These are phyloP conservation scores for Aricia agestis DNA, from an alignment of 1,140 invertebrate genomes.

Conservation along the genomic window DNA sequence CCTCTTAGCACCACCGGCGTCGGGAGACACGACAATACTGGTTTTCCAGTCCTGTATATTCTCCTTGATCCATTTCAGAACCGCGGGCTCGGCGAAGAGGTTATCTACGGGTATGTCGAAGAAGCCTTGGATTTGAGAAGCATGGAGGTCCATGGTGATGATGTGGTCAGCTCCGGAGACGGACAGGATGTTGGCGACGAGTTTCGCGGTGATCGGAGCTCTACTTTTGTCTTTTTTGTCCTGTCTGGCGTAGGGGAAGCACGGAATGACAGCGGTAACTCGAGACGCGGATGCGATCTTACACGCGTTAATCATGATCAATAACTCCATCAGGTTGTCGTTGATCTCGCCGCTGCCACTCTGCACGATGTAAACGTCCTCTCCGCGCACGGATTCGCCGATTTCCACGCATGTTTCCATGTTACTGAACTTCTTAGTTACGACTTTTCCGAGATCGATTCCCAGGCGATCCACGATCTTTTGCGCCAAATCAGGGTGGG, in stretches of 20 bases:
- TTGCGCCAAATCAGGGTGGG: slow-evolving; percentile 96
- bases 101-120: slow-evolving; percentile 87
- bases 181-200: slow-evolving; percentile 99
- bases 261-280: slow-evolving; percentile 99
- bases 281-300: slow-evolving; percentile 99
- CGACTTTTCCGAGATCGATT: slow-evolving; percentile 97
- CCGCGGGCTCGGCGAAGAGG: slow-evolving; percentile 98
- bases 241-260: slow-evolving; percentile 98
- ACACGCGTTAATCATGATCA: slow-evolving; percentile 99
- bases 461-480: slow-evolving; percentile 97
- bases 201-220: slow-evolving; percentile 98
- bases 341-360: slow-evolving; percentile 99
- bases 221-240: slow-evolving; percentile 99
- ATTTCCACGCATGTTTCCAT: slow-evolving; percentile 99
- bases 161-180: slow-evolving; percentile 99
- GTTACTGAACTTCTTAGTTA: slow-evolving; percentile 99
- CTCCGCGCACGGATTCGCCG: slow-evolving; percentile 98
- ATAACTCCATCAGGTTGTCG: slow-evolving; percentile 98
- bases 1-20: slow-evolving; percentile 98
- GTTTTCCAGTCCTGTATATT: slow-evolving; percentile 98
- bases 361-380: slow-evolving; percentile 99
- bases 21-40: slow-evolving; percentile 98
- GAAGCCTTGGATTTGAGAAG: slow-evolving; percentile 95
- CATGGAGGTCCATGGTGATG: slow-evolving; percentile 99
- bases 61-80: slow-evolving; percentile 99